Evolutionary conservation across 1,140 invertebrate genomes (phyloP), one percentile per base, ranked within the genome.

Genomic region (Palaemon carinicauda): DNA sequence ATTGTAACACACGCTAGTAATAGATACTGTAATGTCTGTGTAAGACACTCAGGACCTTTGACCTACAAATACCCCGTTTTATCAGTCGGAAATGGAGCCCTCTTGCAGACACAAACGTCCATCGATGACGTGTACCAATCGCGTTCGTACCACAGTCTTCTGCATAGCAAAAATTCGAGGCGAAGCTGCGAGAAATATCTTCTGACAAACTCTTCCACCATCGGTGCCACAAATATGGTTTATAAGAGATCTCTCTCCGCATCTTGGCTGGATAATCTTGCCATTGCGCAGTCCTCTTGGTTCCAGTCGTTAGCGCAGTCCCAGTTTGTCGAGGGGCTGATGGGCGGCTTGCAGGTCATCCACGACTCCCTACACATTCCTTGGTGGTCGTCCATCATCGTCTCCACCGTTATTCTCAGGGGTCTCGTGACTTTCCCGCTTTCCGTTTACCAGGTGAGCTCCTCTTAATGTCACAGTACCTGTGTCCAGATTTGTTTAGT

Each of bases 361-460:
- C 96, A 97, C 91, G 93, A 95, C 82, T 90, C 90, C 9, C 94
- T 94, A 9, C 95, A 95, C 7, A 90, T 97, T 27, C 95, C 96
- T 60, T 98, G 96, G 96, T 97, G 96, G 95, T 93, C 93, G 1
- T 94, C 95, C 19, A 96, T 97, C 83, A 90, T 96, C 4, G 85
- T 95, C 1, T 93, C 94, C 14, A 96, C 96, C 12, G 90, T 96
- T 78, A 80, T 94, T 10, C 90, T 96, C 56, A 92, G 96, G 90
- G 91, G 92, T 17, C 50, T 92, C 19, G 92, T 97, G 71, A 96
- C 96, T 21, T 90, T 97, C 27, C 96, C 96, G 3, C 90, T 97
- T 53, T 93, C 94, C 65, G 90, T 97, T 51, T 95, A 96, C 91
- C 94, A 95, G 90, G 92, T 93, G 90, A 87, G 82, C 19, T 10